Evolutionary conservation across 2,888 invertebrate genomes (phyloP).

Genomic region (Quadriops clusia): DNA sequence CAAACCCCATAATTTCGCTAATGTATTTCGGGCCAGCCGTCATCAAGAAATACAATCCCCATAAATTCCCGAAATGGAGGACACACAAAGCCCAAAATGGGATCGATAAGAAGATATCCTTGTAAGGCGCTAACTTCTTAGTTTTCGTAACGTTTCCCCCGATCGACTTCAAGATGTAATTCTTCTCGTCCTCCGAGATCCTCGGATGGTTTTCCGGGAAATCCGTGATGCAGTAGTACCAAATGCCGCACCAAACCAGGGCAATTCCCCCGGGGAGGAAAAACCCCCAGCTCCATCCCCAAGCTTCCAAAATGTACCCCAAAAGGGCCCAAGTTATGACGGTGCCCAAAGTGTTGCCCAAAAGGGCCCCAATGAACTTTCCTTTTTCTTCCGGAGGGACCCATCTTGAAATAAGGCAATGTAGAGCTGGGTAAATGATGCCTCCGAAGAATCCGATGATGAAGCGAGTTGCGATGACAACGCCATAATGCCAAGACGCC

Average conservation of each 20-base stretch:
- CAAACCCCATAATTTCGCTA: constrained; percentile 58
- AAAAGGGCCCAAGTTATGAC: constrained; percentile 39
- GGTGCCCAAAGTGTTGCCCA: constrained; percentile 41
- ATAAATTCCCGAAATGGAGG: constrained; percentile 64
- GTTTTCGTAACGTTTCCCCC: constrained; percentile 38
- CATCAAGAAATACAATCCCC: constrained; percentile 65
- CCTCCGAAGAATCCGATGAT: constrained; percentile 46
- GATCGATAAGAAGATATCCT: constrained; percentile 47
- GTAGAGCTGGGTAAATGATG: constrained; percentile 29
- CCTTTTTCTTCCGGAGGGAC: constrained; percentile 40
- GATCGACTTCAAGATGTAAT: constrained; percentile 44
- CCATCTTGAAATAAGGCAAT: constrained; percentile 35
- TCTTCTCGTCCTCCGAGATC: constrained; percentile 39
- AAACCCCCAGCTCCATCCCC: constrained; percentile 33
- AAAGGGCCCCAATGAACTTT: constrained; percentile 38
- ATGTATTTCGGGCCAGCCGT: constrained; percentile 67
- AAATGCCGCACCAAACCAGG: constrained; percentile 32
- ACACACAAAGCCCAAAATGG: constrained; percentile 56
- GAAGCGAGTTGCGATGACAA: constrained; percentile 46
- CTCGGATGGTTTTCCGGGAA: constrained; percentile 43
- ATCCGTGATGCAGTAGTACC: constrained; percentile 42
- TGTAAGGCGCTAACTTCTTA: constrained; percentile 55
- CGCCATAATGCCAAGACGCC: constrained; percentile 44
- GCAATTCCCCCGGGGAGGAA: constrained; percentile 27
- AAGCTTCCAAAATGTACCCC: constrained; percentile 32